Base-by-base conservation (phyloP, 2,888 invertebrate species). In the Dasypolia templi region DNA sequence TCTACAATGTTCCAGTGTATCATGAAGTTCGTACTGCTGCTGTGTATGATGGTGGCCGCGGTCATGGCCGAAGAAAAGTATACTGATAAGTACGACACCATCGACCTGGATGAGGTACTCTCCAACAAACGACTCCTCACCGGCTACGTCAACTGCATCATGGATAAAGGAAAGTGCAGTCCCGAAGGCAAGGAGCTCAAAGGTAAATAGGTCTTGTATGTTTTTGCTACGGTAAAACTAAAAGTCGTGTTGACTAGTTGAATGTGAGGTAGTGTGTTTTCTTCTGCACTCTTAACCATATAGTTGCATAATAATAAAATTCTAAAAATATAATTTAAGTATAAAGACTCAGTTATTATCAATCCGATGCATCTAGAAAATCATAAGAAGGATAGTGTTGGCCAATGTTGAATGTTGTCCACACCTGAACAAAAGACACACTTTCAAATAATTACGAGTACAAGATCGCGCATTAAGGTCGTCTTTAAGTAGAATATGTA, bases 111-210 rank as follows among this genome's bases (percentile, higher is more conserved):
- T 65, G 97, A 97, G 87, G 97, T 98, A 81, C 91, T 98, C 35
- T 90, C 87, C 7, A 98, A 97, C 91, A 97, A 97, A 49, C 96
- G 98, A 46, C 93, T 98, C n/a, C 91, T 98, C 5, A 93, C 94
- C 49, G 97, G 97, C 59, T 98, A 98, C 88, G 93, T 97, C 61
- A 96, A 97, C 78, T 98, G 98, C 86, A 87, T 98, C 55, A 90
- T 98, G 86, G 97, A 96, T 0, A 94, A 93, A 75, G 97, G 97
- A 19, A 97, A 96, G 59, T 98, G 98, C 91, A 97, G 97, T 3
- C 95, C 97, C 19, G 98, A 98, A 88, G 98, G 97, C 77, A 96
- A 97, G 86, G 97, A 97, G 92, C 93, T 98, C 0, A 98, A 97
- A 96, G 96, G 98, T 98, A 92, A 95, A 59, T 14, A 53, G 5